These are phyloP conservation scores for Ceratothoa steindachneri DNA, from an alignment of 2,888 invertebrate genomes.

Conservation along the genomic window DNA sequence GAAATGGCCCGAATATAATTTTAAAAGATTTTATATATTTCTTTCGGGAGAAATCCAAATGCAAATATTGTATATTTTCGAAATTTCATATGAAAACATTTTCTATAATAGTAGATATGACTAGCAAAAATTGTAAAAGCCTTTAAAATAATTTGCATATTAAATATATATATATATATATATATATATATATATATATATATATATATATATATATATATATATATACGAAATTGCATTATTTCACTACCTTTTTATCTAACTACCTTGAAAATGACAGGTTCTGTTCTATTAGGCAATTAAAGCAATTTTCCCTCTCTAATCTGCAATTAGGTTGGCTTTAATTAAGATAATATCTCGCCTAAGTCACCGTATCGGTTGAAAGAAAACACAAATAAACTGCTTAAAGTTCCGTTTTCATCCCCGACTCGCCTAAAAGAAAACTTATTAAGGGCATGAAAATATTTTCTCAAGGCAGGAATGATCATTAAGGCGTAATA, in stretches of 20 bases:
- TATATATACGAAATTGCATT: too few relatives aligned
- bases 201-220: too few relatives aligned
- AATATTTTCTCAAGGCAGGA: not conserved
- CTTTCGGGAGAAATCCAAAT: not conserved
- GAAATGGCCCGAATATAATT: not conserved
- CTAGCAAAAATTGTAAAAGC: not conserved
- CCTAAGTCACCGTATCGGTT: too few relatives aligned
- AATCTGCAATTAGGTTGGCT: not conserved
- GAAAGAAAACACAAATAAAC: too few relatives aligned
- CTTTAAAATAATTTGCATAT: not conserved
- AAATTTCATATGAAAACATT: not conserved
- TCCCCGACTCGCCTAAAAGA: too few relatives aligned
- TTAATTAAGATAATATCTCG: not conserved
- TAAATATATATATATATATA: not conserved
- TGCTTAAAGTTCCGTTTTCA: too few relatives aligned
- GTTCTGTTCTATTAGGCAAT: too few relatives aligned
- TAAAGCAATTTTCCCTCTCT: not conserved
- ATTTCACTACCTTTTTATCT: too few relatives aligned
- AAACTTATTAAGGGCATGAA: too few relatives aligned
- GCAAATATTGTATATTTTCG: not conserved
- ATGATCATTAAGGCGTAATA: conserved; percentile 1
- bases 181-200: too few relatives aligned
- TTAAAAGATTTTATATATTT: not conserved
- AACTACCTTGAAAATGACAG: too few relatives aligned
- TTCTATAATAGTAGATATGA: not conserved